These are phyloP conservation scores for Gryllus longicercus DNA, from an alignment of 2,888 invertebrate species.

Conservation along the genomic window DNA sequence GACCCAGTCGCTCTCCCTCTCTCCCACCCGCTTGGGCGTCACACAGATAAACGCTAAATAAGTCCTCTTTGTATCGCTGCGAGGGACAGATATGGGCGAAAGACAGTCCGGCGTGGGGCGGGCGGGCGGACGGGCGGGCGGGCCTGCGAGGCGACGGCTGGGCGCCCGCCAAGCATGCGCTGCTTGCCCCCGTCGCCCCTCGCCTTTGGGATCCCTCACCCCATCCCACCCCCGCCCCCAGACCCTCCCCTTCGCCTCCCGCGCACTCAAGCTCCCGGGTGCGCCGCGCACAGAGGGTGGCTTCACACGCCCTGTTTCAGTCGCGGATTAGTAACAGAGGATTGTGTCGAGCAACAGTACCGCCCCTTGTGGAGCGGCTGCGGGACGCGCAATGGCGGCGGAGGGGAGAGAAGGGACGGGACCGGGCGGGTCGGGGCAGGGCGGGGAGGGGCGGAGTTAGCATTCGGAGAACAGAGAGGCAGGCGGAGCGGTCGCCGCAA, in stretches of 20 bases:
- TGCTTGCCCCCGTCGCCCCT: neutral
- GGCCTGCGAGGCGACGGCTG: neutral
- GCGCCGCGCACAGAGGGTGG: neutral
- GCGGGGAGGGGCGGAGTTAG: neutral
- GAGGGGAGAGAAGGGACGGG: neutral
- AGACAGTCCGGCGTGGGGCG: neutral
- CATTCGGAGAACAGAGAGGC: neutral
- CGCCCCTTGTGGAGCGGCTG: neutral
- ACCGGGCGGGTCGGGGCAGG: neutral
- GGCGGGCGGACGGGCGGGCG: neutral
- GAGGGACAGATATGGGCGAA: neutral
- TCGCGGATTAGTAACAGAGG: neutral
- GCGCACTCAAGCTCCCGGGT: neutral
- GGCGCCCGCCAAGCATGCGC: neutral
- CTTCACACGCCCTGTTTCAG: neutral
- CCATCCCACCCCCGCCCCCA: neutral
- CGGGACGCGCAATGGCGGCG: too few relatives aligned
- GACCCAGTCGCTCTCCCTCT: neutral
- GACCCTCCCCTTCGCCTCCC: neutral
- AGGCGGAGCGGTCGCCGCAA: neutral
- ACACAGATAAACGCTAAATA: constrained; percentile 1
- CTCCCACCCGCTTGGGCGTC: neutral
- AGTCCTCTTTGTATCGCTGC: constrained; percentile 10
- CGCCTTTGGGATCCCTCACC: neutral
- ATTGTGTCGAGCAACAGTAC: neutral